Percentiles rank a stretch among this genome's conserved stretches.
Conservation (phyloP, 1,140 invertebrate species). For the Eurytemora carolleeae region DNA sequence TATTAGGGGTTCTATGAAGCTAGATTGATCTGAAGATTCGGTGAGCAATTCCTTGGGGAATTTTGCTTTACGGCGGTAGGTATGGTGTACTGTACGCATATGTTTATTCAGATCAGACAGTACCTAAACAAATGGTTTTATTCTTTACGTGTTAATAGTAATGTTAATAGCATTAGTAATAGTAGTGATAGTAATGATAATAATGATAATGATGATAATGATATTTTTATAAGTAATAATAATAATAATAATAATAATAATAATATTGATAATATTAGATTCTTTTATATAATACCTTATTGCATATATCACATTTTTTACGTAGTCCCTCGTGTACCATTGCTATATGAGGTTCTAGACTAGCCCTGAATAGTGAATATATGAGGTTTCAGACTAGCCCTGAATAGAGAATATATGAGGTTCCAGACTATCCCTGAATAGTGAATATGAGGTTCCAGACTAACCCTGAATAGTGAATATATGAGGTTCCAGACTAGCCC, state of each 20-base stretch:
- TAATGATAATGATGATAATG: too few relatives aligned
- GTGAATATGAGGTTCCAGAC: constrained; percentile 14
- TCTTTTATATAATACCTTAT: too few relatives aligned
- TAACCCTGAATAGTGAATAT: constrained; percentile 5
- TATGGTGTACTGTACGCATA: constrained; percentile 11
- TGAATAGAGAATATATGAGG: constrained; percentile 13
- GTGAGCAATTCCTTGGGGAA: constrained; percentile 7
- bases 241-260: too few relatives aligned
- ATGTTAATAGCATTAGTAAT: too few relatives aligned
- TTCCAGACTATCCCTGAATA: constrained; percentile 4
- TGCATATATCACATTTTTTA: constrained; percentile 4
- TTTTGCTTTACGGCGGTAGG: constrained; percentile 10
- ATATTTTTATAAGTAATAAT: too few relatives aligned
- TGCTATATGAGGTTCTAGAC: constrained; percentile 11
- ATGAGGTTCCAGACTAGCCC: constrained; percentile 10
- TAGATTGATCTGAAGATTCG: too few relatives aligned
- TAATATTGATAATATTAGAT: too few relatives aligned
- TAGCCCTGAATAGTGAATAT: constrained; percentile 7
- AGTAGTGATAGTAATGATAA: too few relatives aligned
- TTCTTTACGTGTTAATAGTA: too few relatives aligned
- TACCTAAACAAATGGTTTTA: not conserved
- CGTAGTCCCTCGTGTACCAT: constrained; percentile 14
- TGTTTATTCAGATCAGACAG: constrained; percentile 13
- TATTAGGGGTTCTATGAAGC: too few relatives aligned
- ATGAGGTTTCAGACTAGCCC: constrained; percentile 9